Conservation (phyloP, 2,113 vertebrate species). For the Emydura subglobosa region DNA sequence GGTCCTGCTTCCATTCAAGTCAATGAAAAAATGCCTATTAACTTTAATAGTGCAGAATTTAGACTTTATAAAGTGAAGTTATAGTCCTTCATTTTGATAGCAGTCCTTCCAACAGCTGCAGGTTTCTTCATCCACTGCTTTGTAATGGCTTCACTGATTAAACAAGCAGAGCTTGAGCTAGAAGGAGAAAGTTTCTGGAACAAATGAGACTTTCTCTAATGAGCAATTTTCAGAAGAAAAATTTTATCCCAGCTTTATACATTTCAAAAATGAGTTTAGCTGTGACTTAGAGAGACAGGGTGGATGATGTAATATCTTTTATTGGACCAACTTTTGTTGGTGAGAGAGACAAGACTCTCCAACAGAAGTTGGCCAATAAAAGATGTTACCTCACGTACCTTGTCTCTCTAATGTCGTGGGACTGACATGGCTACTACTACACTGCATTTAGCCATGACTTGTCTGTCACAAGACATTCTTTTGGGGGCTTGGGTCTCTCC, state of each 20-base stretch:
- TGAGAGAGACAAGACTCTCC: background rate
- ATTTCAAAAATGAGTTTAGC: background rate
- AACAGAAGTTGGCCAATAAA: background rate
- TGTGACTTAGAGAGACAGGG: background rate
- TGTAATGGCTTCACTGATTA: background rate
- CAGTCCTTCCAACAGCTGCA: background rate
- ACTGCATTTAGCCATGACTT: background rate
- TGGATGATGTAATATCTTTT: background rate
- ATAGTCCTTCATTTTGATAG: background rate
- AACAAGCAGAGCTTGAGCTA: constrained; percentile 16
- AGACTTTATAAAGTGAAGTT: background rate
- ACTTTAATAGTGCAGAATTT: background rate
- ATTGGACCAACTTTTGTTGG: background rate
- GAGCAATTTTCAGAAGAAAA: background rate
- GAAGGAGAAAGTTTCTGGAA: constrained; percentile 30
- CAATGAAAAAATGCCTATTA: background rate
- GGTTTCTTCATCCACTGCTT: background rate
- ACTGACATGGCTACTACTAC: background rate
- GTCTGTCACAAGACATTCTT: background rate
- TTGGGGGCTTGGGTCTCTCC: background rate
- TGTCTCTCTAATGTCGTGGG: background rate
- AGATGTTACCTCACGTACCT: background rate
- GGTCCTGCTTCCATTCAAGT: background rate
- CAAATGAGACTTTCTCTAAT: constrained; percentile 22
- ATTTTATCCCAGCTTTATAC: background rate